These are phyloP conservation scores for Microchrysa polita DNA, from an alignment of 2,888 invertebrate genomes.

Conservation along the genomic window DNA sequence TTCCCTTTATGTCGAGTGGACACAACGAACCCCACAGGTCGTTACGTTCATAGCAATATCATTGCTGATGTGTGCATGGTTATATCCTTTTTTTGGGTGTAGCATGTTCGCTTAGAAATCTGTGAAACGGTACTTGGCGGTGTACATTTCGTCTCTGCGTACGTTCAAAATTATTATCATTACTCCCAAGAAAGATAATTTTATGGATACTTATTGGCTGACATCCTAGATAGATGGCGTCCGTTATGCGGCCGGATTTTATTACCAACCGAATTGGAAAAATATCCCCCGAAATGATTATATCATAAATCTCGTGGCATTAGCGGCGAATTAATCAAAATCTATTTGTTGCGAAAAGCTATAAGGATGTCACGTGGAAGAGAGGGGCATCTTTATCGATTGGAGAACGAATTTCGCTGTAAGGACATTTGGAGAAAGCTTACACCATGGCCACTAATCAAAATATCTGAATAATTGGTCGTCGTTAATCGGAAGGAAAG, in stretches of 20 bases:
- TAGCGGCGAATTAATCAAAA: conserved; percentile 27
- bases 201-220: conserved; percentile 24
- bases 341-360: conserved; percentile 16
- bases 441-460: conserved; percentile 11
- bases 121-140: neutral
- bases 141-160: conserved; percentile 5
- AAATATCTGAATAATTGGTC: conserved; percentile 23
- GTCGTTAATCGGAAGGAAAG: conserved; percentile 28
- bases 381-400: neutral
- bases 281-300: conserved; percentile 17
- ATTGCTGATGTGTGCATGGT: no score
- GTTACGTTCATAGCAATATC: neutral
- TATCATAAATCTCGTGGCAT: conserved; percentile 10
- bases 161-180: conserved; percentile 20
- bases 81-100: conserved; percentile 6
- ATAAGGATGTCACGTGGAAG: conserved; percentile 24
- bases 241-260: conserved; percentile 14
- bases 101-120: neutral
- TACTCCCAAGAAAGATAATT: conserved; percentile 27
- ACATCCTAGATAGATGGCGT: neutral
- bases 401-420: no score
- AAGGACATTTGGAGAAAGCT: neutral
- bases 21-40: neutral
- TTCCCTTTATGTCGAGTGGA: neutral
- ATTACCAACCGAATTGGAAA: conserved; percentile 15